Base-by-base conservation (phyloP, 2,113 vertebrate genomes). In the Chaetodon auriga region DNA sequence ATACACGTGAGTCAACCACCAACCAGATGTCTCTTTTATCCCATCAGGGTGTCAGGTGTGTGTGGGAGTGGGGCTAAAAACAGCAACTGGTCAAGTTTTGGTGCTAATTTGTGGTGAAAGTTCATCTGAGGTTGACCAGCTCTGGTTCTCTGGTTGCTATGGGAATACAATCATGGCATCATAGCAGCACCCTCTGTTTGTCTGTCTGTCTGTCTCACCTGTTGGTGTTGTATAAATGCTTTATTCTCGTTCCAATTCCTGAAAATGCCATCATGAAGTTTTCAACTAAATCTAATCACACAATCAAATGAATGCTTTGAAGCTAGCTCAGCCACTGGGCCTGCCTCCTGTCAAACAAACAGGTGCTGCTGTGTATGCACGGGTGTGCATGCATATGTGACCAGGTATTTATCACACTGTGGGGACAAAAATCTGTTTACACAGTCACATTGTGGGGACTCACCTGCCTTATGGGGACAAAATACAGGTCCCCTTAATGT, bases 1-100 rank as follows among this genome's bases (percentile, higher is more conserved):
- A 62, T 55, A 74, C 65, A 57, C 72, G 58, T 69, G 64, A 76
- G 65, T 72, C 45, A 9, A 74, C 70, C 68, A 25, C 66, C 75
- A 75, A 74, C 74, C 53, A 80, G 57, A 61, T 12, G 43, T 46
- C 15, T 49, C 35, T 38, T 23, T 77, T 21, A 36, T 18, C 19
- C 76, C 60, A 48, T 19, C 2, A 10, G 57, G 48, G n/a, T 23
- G 51, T 19, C 62, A 71, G 45, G 38, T 65, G 62, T 77, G 30
- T 68, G 21, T 43, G 45, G 18, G 14, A 60, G 55, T 0, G 12
- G 60, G 57, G 62, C 68, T 66, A 68, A 19, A 65, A 35, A 35
- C 16, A 64, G 21, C 30, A 64, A 21, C 7, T 13, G 62, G 68
- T 51, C 46, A 45, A n/a, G 48, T 68, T 35, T 66, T 7, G 19